phyloP scores from a whole-genome alignment of 2,797 vertebrate species.

The Selene dorsalis region DNA sequence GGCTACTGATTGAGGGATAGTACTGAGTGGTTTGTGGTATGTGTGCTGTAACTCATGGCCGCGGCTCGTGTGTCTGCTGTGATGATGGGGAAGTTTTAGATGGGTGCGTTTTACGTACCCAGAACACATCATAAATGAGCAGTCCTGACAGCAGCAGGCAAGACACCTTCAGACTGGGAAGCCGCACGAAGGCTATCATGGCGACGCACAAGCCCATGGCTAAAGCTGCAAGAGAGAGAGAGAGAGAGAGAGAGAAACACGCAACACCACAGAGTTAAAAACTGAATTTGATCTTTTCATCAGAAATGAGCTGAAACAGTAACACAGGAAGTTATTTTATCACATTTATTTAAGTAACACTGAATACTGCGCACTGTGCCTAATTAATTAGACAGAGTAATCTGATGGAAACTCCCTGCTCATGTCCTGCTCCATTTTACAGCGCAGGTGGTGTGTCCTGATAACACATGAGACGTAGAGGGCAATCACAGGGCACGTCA shows the following conservation, averaged over 20 bases:
- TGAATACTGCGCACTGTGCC: constrained; percentile 28
- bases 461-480: background rate
- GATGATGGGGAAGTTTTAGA: background rate
- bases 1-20: background rate
- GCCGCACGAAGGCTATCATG: constrained; percentile 99
- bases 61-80: background rate
- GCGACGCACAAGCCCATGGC: constrained; percentile 99
- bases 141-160: constrained; percentile 98
- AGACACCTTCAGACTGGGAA: constrained; percentile 99
- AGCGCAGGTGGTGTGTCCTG: background rate
- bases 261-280: background rate
- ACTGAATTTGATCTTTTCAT: background rate
- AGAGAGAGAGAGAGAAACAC: constrained; percentile 7
- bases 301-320: background rate
- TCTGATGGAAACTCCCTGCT: constrained; percentile 9
- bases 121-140: constrained; percentile 99
- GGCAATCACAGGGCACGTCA: background rate
- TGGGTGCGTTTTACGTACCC: constrained; percentile 87
- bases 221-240: constrained; percentile 84
- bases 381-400: constrained; percentile 33
- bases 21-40: background rate
- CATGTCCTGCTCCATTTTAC: constrained; percentile 4
- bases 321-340: constrained; percentile 5
- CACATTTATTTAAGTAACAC: constrained; percentile 22
- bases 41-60: background rate